phyloP scores from a whole-genome alignment of 2,888 invertebrate genomes.

The Diarsia mendica region DNA sequence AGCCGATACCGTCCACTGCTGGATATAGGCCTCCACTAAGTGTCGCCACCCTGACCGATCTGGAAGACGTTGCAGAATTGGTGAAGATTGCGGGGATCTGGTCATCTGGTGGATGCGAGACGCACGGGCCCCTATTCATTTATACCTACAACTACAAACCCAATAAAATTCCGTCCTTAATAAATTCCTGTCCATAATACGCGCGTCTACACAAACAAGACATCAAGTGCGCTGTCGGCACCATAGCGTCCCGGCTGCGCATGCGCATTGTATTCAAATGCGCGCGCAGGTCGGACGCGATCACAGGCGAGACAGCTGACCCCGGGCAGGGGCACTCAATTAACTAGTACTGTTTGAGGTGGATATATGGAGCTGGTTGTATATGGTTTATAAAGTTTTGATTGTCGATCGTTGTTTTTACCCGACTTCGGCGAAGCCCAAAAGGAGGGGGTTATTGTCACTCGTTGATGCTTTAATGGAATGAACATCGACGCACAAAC shows the following conservation, averaged over 20 bases:
- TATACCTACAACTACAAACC: not conserved
- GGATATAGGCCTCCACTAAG: too few relatives aligned
- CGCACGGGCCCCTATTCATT: not conserved
- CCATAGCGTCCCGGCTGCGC: slow-evolving; percentile 55
- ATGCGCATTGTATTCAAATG: slow-evolving; percentile 80
- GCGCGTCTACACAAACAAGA: slow-evolving; percentile 31
- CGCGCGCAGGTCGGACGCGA: slow-evolving; percentile 58
- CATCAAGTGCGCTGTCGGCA: slow-evolving; percentile 38
- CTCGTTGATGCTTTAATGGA: too few relatives aligned
- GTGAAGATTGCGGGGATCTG: too few relatives aligned
- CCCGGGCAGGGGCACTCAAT: slow-evolving; percentile 61
- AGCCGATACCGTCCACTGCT: too few relatives aligned
- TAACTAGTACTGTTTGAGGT: slow-evolving; percentile 43
- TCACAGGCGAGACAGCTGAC: slow-evolving; percentile 70
- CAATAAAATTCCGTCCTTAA: not conserved
- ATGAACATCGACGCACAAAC: too few relatives aligned
- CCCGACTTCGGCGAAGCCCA: too few relatives aligned
- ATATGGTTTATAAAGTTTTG: not conserved
- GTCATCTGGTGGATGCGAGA: too few relatives aligned
- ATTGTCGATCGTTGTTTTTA: too few relatives aligned
- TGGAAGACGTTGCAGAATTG: too few relatives aligned
- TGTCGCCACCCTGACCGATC: too few relatives aligned
- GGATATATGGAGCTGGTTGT: not conserved
- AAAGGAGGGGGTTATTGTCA: too few relatives aligned
- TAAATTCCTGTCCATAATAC: slow-evolving; percentile 33